A percentile compares a stretch with the other conserved stretches of the same genome.
These are phyloP conservation scores for Piprites chloris DNA, from an alignment of 2,113 vertebrate species.

Conservation along the genomic window DNA sequence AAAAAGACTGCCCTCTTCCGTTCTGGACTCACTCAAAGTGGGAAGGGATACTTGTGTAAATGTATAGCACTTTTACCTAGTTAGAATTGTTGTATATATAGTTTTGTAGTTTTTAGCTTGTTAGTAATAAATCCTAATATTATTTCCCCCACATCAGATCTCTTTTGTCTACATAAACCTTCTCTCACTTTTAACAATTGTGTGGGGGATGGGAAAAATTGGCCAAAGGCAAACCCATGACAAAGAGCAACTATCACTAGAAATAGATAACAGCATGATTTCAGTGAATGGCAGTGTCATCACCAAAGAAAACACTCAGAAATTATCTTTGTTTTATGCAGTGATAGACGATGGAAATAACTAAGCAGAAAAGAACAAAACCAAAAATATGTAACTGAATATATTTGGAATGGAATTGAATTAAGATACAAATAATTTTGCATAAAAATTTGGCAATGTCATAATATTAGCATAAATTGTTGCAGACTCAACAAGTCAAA, in stretches of 20 bases:
- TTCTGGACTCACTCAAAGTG: too few relatives aligned
- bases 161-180: too few relatives aligned
- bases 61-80: too few relatives aligned
- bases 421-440: neutral
- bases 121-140: too few relatives aligned
- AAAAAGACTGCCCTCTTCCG: too few relatives aligned
- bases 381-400: neutral
- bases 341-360: neutral
- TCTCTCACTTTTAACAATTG: too few relatives aligned
- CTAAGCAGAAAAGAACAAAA: neutral
- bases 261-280: neutral
- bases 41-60: too few relatives aligned
- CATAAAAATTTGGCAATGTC: neutral
- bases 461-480: neutral
- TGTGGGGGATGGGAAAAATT: too few relatives aligned
- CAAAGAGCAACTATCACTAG: neutral
- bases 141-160: too few relatives aligned
- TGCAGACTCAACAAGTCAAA: neutral
- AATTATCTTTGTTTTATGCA: neutral
- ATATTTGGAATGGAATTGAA: neutral
- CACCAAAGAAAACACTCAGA: neutral
- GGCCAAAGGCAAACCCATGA: too few relatives aligned
- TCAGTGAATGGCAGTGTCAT: neutral
- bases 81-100: too few relatives aligned
- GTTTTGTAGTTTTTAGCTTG: too few relatives aligned